Conservation (phyloP, 1,140 invertebrate genomes). For the Olivierus martensii region DNA sequence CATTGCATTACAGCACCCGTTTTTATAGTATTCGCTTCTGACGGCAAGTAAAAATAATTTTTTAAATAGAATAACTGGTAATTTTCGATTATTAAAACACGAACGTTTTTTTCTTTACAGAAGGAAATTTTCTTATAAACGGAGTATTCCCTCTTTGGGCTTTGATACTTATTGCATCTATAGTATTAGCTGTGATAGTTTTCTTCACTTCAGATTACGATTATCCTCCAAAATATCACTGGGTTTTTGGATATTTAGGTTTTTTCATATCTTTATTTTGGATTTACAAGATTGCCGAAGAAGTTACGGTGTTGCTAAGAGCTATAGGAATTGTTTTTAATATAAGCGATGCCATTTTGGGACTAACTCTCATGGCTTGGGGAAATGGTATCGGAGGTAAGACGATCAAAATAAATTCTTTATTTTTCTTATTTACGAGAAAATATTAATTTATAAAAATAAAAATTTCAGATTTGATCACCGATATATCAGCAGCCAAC, state of each 20-base stretch:
- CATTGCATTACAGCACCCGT: slow-evolving; percentile 40
- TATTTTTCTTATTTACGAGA: background rate
- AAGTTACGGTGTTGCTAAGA: slow-evolving; percentile 46
- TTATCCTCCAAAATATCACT: slow-evolving; percentile 29
- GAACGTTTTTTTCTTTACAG: too few species aligned
- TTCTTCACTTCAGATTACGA: slow-evolving; percentile 28
- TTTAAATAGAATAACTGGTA: too few species aligned
- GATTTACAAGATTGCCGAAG: slow-evolving; percentile 50
- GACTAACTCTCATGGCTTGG: slow-evolving; percentile 53
- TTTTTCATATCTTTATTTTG: slow-evolving; percentile 47
- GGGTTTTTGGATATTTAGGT: slow-evolving; percentile 42
- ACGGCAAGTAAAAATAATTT: too few species aligned
- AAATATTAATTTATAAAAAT: background rate
- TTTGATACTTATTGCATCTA: slow-evolving; percentile 25
- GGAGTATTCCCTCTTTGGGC: slow-evolving; percentile 23
- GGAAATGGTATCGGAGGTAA: slow-evolving; percentile 52
- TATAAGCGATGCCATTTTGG: slow-evolving; percentile 47
- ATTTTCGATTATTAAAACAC: too few species aligned
- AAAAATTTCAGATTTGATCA: slow-evolving; percentile 43
- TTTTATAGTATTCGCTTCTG: slow-evolving; percentile 20
- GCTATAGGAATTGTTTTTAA: slow-evolving; percentile 43
- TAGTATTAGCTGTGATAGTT: slow-evolving; percentile 26
- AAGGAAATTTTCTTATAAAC: too few species aligned
- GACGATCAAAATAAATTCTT: slow-evolving; percentile 18
- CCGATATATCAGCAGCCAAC: slow-evolving; percentile 46